A percentile compares a stretch with the other conserved stretches of the same genome.
Conservation (phyloP, 30 jellyfish, hydroid and myxozoan genomes). For the Chironex yamaguchii region DNA sequence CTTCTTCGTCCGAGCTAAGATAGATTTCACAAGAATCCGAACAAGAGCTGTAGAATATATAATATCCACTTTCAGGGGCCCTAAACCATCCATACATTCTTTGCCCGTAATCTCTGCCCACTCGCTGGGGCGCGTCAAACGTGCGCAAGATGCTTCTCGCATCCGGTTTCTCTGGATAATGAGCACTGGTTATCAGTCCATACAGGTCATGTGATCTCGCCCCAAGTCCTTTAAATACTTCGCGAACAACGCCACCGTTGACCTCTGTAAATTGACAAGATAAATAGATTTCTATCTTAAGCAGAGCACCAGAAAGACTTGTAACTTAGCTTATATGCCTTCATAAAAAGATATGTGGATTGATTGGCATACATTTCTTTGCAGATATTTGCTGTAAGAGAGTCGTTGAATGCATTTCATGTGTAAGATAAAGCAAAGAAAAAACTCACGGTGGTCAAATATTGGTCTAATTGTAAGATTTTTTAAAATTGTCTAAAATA, state of each 20-base stretch:
- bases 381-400: too few species aligned
- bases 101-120: slow-evolving; percentile 92
- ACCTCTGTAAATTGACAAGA: too few species aligned
- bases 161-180: slow-evolving; percentile 96
- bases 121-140: slow-evolving; percentile 91
- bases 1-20: slow-evolving; percentile 88
- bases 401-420: too few species aligned
- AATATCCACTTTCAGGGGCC: slow-evolving; percentile 96
- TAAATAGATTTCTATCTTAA: too few species aligned
- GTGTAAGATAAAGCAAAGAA: too few species aligned
- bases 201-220: slow-evolving; percentile 79
- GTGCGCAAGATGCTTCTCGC: slow-evolving; percentile 77
- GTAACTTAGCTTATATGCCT: too few species aligned
- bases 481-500: too few species aligned
- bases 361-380: too few species aligned
- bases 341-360: too few species aligned
- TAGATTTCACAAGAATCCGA: slow-evolving; percentile 91
- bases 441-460: too few species aligned
- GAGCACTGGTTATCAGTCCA: slow-evolving; percentile 84
- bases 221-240: slow-evolving; percentile 92
- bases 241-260: slow-evolving; percentile 87
- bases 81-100: slow-evolving; percentile 93
- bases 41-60: slow-evolving; percentile 90
- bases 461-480: too few species aligned
- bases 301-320: too few species aligned